A percentile compares a stretch with the other conserved stretches of the same genome.
phyloP scores from a whole-genome alignment of 2,888 invertebrate species.

The Athetis lepigone region DNA sequence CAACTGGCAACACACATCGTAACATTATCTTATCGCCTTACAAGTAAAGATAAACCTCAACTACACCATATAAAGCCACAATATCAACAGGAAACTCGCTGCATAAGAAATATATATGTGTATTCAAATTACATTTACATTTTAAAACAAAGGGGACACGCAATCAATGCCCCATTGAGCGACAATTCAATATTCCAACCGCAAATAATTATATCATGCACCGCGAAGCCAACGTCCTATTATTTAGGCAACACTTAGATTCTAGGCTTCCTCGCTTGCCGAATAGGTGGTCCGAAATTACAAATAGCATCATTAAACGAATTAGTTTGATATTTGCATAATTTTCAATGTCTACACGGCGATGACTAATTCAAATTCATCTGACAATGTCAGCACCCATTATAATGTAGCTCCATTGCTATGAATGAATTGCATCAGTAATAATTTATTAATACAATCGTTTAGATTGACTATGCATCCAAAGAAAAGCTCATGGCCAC shows the following conservation, averaged over 20 bases:
- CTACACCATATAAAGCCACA: constrained; percentile 34
- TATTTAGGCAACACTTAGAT: constrained; percentile 58
- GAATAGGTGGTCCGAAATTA: constrained; percentile 49
- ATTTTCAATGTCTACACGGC: constrained; percentile 46
- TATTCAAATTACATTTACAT: constrained; percentile 45
- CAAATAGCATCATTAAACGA: constrained; percentile 52
- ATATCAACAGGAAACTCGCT: constrained; percentile 46
- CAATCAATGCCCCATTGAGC: constrained; percentile 44
- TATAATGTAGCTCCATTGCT: constrained; percentile 21
- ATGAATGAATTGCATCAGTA: background rate
- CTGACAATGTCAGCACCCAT: constrained; percentile 33
- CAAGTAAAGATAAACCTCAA: constrained; percentile 39
- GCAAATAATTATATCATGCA: constrained; percentile 55
- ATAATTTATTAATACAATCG: no score
- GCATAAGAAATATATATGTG: constrained; percentile 27
- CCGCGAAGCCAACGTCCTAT: constrained; percentile 28
- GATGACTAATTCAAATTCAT: constrained; percentile 39
- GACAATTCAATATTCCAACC: constrained; percentile 54
- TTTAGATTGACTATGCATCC: no score
- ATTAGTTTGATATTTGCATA: constrained; percentile 63
- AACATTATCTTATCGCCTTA: constrained; percentile 31
- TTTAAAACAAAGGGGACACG: constrained; percentile 50
- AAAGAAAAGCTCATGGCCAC: background rate
- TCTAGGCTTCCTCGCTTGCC: constrained; percentile 57
- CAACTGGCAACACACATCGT: background rate